Conservation (phyloP, 2,797 vertebrate species). For the Chiropotes sagulatus region DNA sequence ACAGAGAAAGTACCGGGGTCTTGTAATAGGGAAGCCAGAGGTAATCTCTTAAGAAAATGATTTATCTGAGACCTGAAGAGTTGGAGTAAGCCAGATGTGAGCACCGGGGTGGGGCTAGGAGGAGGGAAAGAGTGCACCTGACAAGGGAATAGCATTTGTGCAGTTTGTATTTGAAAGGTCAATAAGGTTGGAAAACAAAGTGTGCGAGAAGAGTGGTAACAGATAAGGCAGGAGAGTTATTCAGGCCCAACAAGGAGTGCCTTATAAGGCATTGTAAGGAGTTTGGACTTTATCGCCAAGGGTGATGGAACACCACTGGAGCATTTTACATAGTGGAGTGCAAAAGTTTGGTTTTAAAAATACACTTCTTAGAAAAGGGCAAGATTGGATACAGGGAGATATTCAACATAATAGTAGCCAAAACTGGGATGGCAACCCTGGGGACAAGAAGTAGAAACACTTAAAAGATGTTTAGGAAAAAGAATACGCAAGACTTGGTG, state of each 20-base stretch:
- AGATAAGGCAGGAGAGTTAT: not conserved
- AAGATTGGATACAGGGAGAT: not conserved
- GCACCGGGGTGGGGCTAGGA: not conserved
- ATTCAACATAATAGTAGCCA: not conserved
- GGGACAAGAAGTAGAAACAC: not conserved
- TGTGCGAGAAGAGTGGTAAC: not conserved
- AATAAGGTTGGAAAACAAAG: not conserved
- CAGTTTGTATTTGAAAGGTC: not conserved
- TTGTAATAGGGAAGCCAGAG: not conserved
- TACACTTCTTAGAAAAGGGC: not conserved
- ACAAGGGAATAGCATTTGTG: not conserved
- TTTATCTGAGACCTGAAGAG: not conserved
- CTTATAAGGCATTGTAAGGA: not conserved
- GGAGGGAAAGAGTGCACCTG: not conserved
- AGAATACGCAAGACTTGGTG: not conserved
- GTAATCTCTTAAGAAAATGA: not conserved
- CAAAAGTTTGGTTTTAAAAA: slow-evolving; percentile 20
- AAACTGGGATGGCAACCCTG: not conserved
- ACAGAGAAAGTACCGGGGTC: not conserved
- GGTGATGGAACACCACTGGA: not conserved
- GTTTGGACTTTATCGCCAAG: not conserved
- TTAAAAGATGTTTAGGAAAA: not conserved
- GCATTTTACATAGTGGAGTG: not conserved
- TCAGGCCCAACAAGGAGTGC: not conserved
- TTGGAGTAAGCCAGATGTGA: not conserved